phyloP scores from a whole-genome alignment of 2,888 invertebrate species.

The Chrysolina haemoptera region DNA sequence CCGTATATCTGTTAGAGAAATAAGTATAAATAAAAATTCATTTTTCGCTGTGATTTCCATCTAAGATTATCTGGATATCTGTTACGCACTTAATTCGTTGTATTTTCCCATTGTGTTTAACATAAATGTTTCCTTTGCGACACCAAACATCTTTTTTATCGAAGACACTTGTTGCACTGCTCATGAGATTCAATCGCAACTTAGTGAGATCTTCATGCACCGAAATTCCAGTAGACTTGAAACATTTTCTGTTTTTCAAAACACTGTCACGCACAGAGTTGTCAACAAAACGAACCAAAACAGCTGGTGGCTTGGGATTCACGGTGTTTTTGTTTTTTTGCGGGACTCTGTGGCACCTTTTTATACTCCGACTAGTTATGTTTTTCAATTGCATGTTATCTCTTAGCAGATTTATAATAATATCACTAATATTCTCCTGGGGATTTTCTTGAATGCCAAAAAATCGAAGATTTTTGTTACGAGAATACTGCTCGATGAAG shows the following conservation, averaged over 20 bases:
- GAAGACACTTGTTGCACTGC: not conserved
- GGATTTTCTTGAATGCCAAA: constrained; percentile 8
- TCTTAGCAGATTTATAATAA: constrained; percentile 5
- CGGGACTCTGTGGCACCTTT: not conserved
- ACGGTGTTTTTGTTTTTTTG: not conserved
- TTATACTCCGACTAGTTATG: not conserved
- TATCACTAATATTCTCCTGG: not conserved
- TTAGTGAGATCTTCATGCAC: constrained; percentile 2
- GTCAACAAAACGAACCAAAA: constrained; percentile 11
- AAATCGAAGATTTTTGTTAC: too few species aligned
- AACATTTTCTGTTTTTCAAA: not conserved
- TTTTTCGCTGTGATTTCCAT: too few species aligned
- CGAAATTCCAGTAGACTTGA: not conserved
- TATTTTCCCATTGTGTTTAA: not conserved
- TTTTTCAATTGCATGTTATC: constrained; percentile 7
- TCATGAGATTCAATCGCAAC: constrained; percentile 4
- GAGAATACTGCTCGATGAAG: too few species aligned
- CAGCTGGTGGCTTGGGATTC: constrained; percentile 11
- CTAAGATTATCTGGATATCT: too few species aligned
- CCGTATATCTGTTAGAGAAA: too few species aligned
- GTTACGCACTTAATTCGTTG: not conserved
- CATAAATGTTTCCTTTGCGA: constrained; percentile 3
- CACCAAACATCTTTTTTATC: constrained; percentile 1
- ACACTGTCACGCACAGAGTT: constrained; percentile 3
- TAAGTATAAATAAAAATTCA: too few species aligned